Base-by-base conservation (phyloP, 2,797 vertebrate genomes). In the Pseudomugil gertrudae region DNA sequence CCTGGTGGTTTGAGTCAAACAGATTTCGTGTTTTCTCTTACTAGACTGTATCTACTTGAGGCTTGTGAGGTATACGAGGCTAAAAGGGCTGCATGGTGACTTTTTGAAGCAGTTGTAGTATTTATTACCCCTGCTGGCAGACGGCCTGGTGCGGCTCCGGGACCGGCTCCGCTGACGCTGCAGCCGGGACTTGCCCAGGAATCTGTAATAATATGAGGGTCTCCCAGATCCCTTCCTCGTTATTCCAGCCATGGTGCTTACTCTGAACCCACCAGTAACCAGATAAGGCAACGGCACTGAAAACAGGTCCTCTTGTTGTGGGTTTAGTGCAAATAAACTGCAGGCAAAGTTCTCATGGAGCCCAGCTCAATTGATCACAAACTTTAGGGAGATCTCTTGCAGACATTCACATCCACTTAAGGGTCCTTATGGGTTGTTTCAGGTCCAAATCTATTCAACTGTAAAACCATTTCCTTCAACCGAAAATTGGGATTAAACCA, bases 121-220 rank as follows among this genome's bases (percentile, higher is more conserved):
- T 85, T 82, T 74, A 85, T 94, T 96, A 98, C 96, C 97, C 95
- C 93, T 92, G 90, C 87, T 96, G 63, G 94, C 87, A 32, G 91
- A 60, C 9, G 95, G 93, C 92, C 97, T 94, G 90, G 83, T 96
- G 87, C 98, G 96, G 90, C 97, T 98, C 85, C 97, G 95, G 70
- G 98, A 99, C 79, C 97, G 90, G 90, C 98, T 99, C 33, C 97
- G 95, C 90, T 98, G 98, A 83, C 98, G 95, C 93, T 97, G 97
- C 72, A 99, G 95, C 77, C 96, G 93, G 30, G 97, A 95, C 89
- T 96, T 95, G 91, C 96, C 94, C 87, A 99, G 92, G 87, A 99
- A 95, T 89, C 98, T 94, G 89, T 98, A 98, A 93, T 98, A 99
- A 92, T 98, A 99, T 0, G 96, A 95, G 36, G 94, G 95, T 94